A percentile compares a stretch with the other conserved stretches of the same genome.
These are phyloP conservation scores for Liasis olivaceus DNA, from an alignment of 2,797 vertebrate species.

Conservation along the genomic window DNA sequence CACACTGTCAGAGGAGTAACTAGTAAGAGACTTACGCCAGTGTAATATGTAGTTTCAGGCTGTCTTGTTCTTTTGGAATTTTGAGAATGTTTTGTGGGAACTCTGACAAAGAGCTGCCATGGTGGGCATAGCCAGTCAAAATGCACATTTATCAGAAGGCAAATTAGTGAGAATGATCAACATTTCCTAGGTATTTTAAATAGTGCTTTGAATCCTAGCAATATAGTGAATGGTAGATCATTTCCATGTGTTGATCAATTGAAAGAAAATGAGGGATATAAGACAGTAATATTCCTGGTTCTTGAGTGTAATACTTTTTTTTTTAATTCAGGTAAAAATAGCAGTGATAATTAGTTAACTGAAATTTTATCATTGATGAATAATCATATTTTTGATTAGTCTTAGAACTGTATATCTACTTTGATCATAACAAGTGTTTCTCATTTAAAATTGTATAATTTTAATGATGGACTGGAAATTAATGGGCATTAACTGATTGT, in stretches of 20 bases:
- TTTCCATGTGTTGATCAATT: neutral
- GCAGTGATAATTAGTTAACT: conserved; percentile 19
- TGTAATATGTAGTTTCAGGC: neutral
- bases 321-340: conserved; percentile 10
- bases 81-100: neutral
- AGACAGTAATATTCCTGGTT: neutral
- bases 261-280: neutral
- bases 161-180: neutral
- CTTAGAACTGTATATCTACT: conserved; percentile 10
- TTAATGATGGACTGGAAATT: conserved; percentile 14
- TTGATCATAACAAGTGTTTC: conserved; percentile 8
- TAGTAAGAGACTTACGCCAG: neutral
- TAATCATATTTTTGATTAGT: conserved; percentile 22
- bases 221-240: neutral
- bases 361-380: conserved; percentile 8
- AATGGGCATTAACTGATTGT: conserved; percentile 2
- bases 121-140: neutral
- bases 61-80: neutral
- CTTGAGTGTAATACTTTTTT: neutral
- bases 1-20: neutral
- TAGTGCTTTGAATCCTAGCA: neutral
- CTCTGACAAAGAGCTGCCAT: neutral
- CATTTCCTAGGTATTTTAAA: neutral
- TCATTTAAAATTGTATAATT: conserved; percentile 28
- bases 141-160: neutral